Evolutionary conservation across 2,888 invertebrate species (phyloP).

Genomic region (Notodonta ziczac): DNA sequence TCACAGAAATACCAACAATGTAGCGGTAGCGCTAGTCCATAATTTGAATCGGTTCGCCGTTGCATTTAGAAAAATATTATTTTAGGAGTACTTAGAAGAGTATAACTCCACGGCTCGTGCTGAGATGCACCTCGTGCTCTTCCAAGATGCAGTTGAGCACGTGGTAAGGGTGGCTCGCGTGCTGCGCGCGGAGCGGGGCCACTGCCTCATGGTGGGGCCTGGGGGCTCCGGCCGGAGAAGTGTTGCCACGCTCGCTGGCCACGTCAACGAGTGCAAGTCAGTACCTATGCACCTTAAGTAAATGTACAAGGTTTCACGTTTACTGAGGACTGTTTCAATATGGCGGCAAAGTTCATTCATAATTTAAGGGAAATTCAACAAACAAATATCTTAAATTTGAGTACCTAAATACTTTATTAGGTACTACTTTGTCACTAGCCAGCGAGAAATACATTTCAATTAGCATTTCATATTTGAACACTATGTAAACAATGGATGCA

Average conservation of each 20-base stretch:
- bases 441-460: too few species aligned
- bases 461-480: too few species aligned
- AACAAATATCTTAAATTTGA: too few species aligned
- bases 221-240: constrained; percentile 97
- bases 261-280: constrained; percentile 92
- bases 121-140: constrained; percentile 93
- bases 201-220: constrained; percentile 94
- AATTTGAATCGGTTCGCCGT: too few species aligned
- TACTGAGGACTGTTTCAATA: too few species aligned
- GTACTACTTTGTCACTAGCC: too few species aligned
- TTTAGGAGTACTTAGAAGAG: constrained; percentile 92
- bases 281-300: constrained; percentile 20
- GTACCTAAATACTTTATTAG: too few species aligned
- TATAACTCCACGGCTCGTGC: constrained; percentile 91
- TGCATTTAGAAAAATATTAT: not conserved
- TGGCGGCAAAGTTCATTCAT: too few species aligned
- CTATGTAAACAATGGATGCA: too few species aligned
- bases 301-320: not conserved
- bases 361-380: too few species aligned
- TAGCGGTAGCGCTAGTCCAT: too few species aligned
- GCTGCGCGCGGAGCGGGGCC: constrained; percentile 93
- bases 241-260: constrained; percentile 92
- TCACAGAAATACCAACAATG: too few species aligned
- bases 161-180: constrained; percentile 93
- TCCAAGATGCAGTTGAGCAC: constrained; percentile 95